Evolutionary conservation across 2,113 vertebrate species (phyloP), one percentile per base, ranked within the genome.

Genomic region (Delphinus delphis): DNA sequence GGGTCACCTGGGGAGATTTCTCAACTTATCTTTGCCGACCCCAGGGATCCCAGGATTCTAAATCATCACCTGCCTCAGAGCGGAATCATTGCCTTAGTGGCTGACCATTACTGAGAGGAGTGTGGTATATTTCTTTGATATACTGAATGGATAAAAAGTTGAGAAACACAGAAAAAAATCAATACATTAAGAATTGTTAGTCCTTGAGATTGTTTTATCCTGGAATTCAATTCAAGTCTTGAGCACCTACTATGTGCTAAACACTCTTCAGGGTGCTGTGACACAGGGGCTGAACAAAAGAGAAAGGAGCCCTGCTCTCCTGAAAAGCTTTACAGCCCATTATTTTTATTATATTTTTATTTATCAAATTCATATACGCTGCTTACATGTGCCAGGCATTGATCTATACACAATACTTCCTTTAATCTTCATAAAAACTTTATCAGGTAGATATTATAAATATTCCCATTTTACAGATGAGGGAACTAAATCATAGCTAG

Each of bases 381-480:
- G 15, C 25, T 38, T 84, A 10, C 2, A 14, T 10, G 31, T 73
- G 11, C 8, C 55, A 93, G 50, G 71, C 21, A 83, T 5, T 87
- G 23, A 67, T 83, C 44, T 90, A 60, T 79, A 79, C 94, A 62
- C 17, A 92, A 17, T n/a, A 31, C 53, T 79, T 67, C 23, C 36
- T 90, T 90, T 88, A 79, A 53, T 86, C 33, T 38, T 92, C 8
- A 70, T 50, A 74, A 93, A 17, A 76, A 36, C 20, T 50, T 70
- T 68, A 74, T 85, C 31, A n/a, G 11, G 21, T 80, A 80, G 15
- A 21, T 67, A n/a, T 47, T 44, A 77, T n/a, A 84, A 93, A 84
- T 33, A 62, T 92, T 80, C 47, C 41, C 41, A 88, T 70, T 91
- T 76, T 93, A 58, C 11, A 95, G 12, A 41, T 82, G 28, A 87